Evolutionary conservation across 2,797 vertebrate genomes (phyloP).

Genomic region (Fistularia tabacaria): DNA sequence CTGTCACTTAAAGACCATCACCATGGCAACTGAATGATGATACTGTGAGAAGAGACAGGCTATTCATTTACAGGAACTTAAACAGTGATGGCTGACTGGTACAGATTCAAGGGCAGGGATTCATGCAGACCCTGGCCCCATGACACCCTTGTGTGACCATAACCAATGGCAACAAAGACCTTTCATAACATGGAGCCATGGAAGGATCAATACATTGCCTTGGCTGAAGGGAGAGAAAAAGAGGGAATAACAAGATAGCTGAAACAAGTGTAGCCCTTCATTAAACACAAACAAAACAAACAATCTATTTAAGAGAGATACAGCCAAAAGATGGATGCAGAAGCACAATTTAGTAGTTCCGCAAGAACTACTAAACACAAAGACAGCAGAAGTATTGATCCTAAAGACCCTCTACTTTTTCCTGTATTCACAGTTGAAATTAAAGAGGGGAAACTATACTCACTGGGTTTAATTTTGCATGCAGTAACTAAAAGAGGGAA

Average conservation of each 20-base stretch:
- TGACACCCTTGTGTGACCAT: slow-evolving; percentile 20
- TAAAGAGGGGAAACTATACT: neutral
- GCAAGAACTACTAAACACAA: neutral
- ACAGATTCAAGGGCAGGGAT: slow-evolving; percentile 48
- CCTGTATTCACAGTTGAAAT: no score
- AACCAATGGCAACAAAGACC: slow-evolving; percentile 27
- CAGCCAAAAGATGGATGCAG: neutral
- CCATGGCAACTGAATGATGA: slow-evolving; percentile 65
- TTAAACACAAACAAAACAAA: slow-evolving; percentile 5
- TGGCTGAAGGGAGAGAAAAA: slow-evolving; percentile 12
- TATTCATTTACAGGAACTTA: slow-evolving; percentile 59
- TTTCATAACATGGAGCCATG: slow-evolving; percentile 35
- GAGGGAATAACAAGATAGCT: slow-evolving; percentile 2
- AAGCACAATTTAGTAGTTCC: slow-evolving; percentile 3
- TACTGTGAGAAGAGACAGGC: slow-evolving; percentile 48
- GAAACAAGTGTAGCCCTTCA: slow-evolving; percentile 15
- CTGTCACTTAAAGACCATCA: slow-evolving; percentile 60
- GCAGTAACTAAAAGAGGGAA: slow-evolving; percentile 9
- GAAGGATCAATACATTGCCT: slow-evolving; percentile 38
- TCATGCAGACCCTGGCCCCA: slow-evolving; percentile 41
- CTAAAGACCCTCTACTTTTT: neutral
- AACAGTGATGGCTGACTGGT: slow-evolving; percentile 46
- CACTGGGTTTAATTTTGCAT: slow-evolving; percentile 2
- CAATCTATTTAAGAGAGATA: neutral
- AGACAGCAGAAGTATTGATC: neutral